Conservation (phyloP, 1,140 invertebrate species). For the fruit fly (Drosophila melanogaster) region DNA sequence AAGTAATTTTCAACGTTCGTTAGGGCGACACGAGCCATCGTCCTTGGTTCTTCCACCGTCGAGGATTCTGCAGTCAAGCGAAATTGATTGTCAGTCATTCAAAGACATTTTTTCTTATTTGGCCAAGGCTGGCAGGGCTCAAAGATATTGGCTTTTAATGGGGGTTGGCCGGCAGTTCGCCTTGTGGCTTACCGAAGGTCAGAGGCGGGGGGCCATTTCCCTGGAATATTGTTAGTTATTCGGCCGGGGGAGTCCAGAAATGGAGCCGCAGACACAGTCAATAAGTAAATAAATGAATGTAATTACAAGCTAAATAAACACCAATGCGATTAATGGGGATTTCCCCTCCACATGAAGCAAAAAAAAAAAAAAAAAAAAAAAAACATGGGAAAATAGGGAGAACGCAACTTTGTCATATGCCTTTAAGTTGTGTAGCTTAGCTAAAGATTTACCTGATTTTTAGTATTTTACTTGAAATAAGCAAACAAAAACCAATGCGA, state of each 20-base stretch:
- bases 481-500: no score
- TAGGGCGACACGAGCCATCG: constrained; percentile 72
- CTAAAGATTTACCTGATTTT: not conserved
- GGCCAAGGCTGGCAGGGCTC: constrained; percentile 33
- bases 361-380: not conserved
- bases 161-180: constrained; percentile 52
- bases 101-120: constrained; percentile 84
- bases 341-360: constrained; percentile 3
- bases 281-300: constrained; percentile 84
- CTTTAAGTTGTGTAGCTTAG: constrained; percentile 12
- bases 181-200: constrained; percentile 72
- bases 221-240: constrained; percentile 72
- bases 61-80: constrained; percentile 50
- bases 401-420: constrained; percentile 15
- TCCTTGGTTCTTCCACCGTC: not conserved
- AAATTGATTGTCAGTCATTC: constrained; percentile 84
- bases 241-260: constrained; percentile 13
- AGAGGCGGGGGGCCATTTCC: constrained; percentile 15
- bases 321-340: constrained; percentile 80
- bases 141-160: constrained; percentile 83
- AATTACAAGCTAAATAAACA: constrained; percentile 84
- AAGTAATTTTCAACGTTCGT: constrained; percentile 84
- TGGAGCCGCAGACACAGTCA: constrained; percentile 71
- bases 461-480: no score
- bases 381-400: constrained; percentile 5